A percentile compares a stretch with the other conserved stretches of the same genome.
phyloP scores from a whole-genome alignment of 2,888 invertebrate species.

The Stratiomys singularior region DNA sequence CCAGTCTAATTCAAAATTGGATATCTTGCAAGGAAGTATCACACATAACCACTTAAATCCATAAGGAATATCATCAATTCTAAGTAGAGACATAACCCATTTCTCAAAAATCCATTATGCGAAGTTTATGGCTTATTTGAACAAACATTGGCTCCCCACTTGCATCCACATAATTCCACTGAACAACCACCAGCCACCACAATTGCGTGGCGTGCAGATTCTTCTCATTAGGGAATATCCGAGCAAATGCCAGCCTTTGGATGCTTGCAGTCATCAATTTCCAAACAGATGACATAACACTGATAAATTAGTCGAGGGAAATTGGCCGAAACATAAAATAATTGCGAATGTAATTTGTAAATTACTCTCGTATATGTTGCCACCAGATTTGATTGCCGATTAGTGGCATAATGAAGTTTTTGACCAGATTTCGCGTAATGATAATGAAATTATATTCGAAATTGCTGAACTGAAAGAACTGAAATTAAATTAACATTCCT shows the following conservation, averaged over 20 bases:
- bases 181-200: neutral
- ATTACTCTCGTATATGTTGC: conserved; percentile 43
- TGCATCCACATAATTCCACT: conserved; percentile 48
- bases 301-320: conserved; percentile 66
- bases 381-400: conserved; percentile 45
- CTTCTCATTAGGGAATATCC: conserved; percentile 48
- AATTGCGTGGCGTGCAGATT: neutral
- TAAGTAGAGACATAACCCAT: conserved; percentile 31
- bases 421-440: conserved; percentile 24
- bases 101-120: conserved; percentile 39
- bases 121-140: conserved; percentile 24
- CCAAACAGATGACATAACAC: conserved; percentile 65
- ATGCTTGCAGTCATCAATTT: conserved; percentile 61
- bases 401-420: conserved; percentile 37
- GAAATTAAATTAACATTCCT: conserved; percentile 36
- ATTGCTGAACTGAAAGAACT: conserved; percentile 28
- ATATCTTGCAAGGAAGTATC: too few relatives aligned
- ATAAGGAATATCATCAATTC: neutral
- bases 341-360: conserved; percentile 67
- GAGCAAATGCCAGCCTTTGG: conserved; percentile 36
- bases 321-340: conserved; percentile 67
- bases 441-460: conserved; percentile 32
- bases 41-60: neutral
- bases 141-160: conserved; percentile 19
- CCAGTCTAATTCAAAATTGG: too few relatives aligned